Conservation (phyloP, 2,888 invertebrate species). For the Alentia gelatinosa region DNA sequence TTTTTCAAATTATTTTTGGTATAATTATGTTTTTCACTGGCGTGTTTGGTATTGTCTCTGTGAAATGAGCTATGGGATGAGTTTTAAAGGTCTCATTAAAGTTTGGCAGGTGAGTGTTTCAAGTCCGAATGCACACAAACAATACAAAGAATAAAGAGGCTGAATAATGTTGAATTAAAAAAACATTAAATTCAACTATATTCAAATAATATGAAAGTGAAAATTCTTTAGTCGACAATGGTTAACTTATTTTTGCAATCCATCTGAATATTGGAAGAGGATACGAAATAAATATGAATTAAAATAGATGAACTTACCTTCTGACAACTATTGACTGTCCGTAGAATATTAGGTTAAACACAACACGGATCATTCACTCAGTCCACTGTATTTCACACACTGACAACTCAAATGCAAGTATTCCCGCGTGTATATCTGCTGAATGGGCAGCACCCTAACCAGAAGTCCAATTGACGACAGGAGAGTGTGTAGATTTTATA, state of each 20-base stretch:
- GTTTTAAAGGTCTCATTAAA: background rate
- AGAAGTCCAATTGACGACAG: too few relatives aligned
- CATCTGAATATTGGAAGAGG: too few relatives aligned
- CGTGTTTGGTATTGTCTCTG: background rate
- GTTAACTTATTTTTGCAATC: too few relatives aligned
- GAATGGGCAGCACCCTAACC: too few relatives aligned
- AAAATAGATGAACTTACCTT: background rate
- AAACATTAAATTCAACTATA: too few relatives aligned
- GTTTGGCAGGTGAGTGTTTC: background rate
- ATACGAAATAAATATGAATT: background rate
- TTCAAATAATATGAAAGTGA: background rate
- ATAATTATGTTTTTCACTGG: background rate
- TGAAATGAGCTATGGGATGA: background rate
- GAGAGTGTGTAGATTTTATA: background rate
- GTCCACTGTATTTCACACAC: too few relatives aligned
- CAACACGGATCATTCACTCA: background rate
- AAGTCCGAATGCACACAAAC: too few relatives aligned
- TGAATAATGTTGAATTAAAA: background rate
- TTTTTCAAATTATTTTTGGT: background rate
- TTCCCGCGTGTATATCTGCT: too few relatives aligned
- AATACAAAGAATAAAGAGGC: too few relatives aligned
- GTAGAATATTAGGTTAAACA: background rate
- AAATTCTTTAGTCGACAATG: too few relatives aligned
- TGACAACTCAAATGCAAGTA: too few relatives aligned
- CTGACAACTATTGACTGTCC: background rate